phyloP scores from a whole-genome alignment of 1,140 invertebrate species.

The Monomorium pharaonis region DNA sequence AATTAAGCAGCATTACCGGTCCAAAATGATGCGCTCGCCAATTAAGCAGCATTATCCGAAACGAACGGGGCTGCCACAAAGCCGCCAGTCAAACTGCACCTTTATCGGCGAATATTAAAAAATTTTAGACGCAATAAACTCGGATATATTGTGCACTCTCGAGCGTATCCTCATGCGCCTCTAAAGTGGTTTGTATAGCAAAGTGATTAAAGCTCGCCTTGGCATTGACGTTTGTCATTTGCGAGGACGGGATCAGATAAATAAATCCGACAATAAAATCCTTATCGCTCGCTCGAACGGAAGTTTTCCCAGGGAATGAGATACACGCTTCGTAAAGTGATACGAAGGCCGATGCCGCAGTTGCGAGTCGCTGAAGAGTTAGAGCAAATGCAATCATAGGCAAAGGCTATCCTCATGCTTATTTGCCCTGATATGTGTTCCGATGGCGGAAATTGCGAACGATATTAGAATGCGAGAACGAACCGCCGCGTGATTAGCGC shows the following conservation, averaged over 20 bases:
- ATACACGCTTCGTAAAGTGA: neutral
- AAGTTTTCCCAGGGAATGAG: neutral
- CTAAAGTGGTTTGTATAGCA: neutral
- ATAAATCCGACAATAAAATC: neutral
- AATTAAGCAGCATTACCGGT: constrained; percentile 66
- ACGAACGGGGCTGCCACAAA: constrained; percentile 29
- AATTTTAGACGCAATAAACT: constrained; percentile 52
- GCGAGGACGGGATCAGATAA: neutral
- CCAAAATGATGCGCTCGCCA: constrained; percentile 49
- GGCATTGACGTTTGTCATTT: neutral
- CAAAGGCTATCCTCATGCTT: neutral
- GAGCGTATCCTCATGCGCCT: neutral
- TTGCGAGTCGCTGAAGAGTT: too few relatives aligned
- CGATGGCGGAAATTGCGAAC: constrained; percentile 18
- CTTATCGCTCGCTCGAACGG: neutral
- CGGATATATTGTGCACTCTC: neutral
- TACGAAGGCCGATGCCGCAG: neutral
- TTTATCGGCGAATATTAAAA: constrained; percentile 70
- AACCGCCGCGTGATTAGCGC: constrained; percentile 62
- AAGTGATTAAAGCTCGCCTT: neutral
- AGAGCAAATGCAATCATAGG: neutral
- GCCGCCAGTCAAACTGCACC: constrained; percentile 26
- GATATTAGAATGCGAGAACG: constrained; percentile 55
- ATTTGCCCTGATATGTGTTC: neutral
- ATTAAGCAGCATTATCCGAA: constrained; percentile 65